Percentiles rank a stretch among this genome's conserved stretches.
These are phyloP conservation scores for Eufriesea mexicana DNA, from an alignment of 1,140 invertebrate species.

Conservation along the genomic window DNA sequence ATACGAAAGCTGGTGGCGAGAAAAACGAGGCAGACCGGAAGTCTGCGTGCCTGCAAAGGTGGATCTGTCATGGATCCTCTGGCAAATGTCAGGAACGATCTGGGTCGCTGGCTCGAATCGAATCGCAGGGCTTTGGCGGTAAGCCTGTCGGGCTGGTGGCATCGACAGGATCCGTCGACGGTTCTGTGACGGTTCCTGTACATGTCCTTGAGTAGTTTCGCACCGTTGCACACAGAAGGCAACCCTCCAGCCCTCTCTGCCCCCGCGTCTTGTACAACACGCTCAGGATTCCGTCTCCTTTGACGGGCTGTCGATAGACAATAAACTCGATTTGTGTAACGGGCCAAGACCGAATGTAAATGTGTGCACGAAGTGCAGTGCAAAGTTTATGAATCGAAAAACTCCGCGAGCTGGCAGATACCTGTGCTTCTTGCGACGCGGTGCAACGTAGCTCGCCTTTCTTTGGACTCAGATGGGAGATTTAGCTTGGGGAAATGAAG, in stretches of 20 bases:
- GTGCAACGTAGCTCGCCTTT: too few relatives aligned
- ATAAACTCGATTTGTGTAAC: constrained; percentile 33
- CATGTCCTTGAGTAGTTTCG: constrained; percentile 62
- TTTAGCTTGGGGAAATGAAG: too few relatives aligned
- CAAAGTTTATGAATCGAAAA: constrained; percentile 9
- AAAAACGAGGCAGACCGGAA: constrained; percentile 33
- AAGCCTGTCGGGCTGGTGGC: constrained; percentile 55
- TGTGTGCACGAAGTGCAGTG: neutral
- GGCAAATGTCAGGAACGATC: constrained; percentile 55
- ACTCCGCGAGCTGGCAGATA: neutral
- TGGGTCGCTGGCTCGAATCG: constrained; percentile 58
- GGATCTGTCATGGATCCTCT: constrained; percentile 47
- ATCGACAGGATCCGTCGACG: constrained; percentile 59
- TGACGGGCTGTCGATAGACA: constrained; percentile 42
- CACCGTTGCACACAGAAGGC: constrained; percentile 52
- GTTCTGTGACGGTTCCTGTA: constrained; percentile 57
- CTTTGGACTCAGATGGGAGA: too few relatives aligned
- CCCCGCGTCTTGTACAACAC: constrained; percentile 45
- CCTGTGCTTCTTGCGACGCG: too few relatives aligned
- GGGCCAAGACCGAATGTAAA: constrained; percentile 13
- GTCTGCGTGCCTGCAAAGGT: constrained; percentile 20
- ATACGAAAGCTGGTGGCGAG: neutral
- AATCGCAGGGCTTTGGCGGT: constrained; percentile 56
- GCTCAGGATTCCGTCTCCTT: constrained; percentile 26
- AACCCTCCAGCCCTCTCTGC: neutral